phyloP scores from a whole-genome alignment of 2,888 invertebrate species.

The Chymomyza caudatula region DNA sequence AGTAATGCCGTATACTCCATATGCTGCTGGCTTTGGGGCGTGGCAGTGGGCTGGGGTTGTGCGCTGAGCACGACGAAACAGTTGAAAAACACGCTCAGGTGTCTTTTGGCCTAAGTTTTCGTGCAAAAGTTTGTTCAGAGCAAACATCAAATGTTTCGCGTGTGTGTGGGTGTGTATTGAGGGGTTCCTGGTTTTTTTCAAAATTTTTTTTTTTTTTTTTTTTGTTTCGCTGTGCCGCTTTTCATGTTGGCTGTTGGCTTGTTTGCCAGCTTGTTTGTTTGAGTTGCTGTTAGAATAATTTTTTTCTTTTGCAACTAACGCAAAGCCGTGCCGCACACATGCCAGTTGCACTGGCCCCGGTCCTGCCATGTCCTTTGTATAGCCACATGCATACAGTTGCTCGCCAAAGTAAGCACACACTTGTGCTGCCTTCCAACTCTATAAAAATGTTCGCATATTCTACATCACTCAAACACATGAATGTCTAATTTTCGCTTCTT shows the following conservation, averaged over 20 bases:
- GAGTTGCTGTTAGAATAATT: conserved; percentile 73
- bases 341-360: not conserved
- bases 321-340: conserved; percentile 57
- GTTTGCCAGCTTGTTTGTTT: conserved; percentile 67
- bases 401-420: conserved; percentile 3
- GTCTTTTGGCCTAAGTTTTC: conserved; percentile 63
- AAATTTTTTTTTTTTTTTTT: not conserved
- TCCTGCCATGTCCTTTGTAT: not conserved
- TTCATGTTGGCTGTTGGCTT: conserved; percentile 56
- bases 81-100: conserved; percentile 55
- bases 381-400: conserved; percentile 1
- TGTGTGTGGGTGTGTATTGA: conserved; percentile 7
- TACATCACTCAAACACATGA: too few species aligned
- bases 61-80: not conserved
- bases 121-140: conserved; percentile 53
- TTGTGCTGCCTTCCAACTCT: conserved; percentile 8
- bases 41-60: too few species aligned
- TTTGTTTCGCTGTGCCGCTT: not conserved
- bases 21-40: too few species aligned
- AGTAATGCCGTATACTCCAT: too few species aligned
- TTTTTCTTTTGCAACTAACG: conserved; percentile 51
- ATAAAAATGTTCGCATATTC: too few species aligned
- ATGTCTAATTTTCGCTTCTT: too few species aligned
- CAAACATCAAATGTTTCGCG: conserved; percentile 5
- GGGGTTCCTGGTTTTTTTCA: conserved; percentile 28